These are phyloP conservation scores for Oophaga pumilio DNA, from an alignment of 2,113 vertebrate genomes.

Conservation along the genomic window DNA sequence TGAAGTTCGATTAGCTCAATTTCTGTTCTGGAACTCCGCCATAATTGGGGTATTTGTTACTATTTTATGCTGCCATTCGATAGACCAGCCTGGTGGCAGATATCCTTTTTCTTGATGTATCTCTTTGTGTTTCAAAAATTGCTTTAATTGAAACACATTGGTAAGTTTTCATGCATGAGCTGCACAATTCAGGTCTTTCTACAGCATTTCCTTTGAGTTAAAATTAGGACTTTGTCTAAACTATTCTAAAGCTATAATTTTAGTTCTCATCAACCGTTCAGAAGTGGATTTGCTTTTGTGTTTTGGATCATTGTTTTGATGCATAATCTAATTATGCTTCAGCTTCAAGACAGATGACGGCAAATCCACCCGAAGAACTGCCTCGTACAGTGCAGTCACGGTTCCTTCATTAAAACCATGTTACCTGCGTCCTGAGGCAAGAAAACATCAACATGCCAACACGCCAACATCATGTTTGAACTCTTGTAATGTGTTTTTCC, in stretches of 20 bases:
- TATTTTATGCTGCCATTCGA: too few relatives aligned
- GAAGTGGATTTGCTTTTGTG: constrained; percentile 11
- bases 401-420: neutral
- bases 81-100: too few relatives aligned
- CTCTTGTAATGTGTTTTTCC: neutral
- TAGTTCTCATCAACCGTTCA: constrained; percentile 11
- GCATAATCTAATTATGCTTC: constrained; percentile 8
- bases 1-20: too few relatives aligned
- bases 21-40: too few relatives aligned
- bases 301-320: neutral
- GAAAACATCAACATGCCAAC: neutral
- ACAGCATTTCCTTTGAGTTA: neutral
- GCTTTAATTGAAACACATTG: neutral
- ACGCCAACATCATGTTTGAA: neutral
- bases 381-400: neutral
- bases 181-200: neutral
- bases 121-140: neutral
- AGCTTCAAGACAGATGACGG: neutral
- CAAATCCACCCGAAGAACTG: neutral
- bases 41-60: too few relatives aligned
- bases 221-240: neutral
- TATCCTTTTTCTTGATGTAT: neutral
- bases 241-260: neutral
- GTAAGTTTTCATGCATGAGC: neutral
- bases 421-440: neutral